These are phyloP conservation scores for Sipunculus nudus DNA, from an alignment of 2,888 invertebrate species.

Conservation along the genomic window DNA sequence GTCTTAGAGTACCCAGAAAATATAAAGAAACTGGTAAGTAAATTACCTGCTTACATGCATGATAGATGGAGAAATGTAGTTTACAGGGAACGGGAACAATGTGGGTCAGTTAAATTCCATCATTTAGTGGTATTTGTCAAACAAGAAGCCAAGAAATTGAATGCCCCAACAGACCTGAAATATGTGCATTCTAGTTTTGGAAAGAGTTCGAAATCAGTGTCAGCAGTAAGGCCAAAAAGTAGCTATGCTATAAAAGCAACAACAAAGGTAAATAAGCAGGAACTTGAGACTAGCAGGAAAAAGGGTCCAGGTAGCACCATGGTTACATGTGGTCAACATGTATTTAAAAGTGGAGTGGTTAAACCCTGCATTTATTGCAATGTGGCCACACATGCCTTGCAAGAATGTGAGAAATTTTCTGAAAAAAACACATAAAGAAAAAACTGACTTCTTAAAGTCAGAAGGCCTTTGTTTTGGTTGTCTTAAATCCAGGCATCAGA, in stretches of 20 bases:
- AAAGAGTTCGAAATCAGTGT: too few relatives aligned
- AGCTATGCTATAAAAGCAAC: too few relatives aligned
- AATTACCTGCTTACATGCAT: constrained; percentile 24
- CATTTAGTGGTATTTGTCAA: constrained; percentile 17
- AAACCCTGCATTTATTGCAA: constrained; percentile 17
- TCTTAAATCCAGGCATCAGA: neutral
- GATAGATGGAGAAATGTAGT: constrained; percentile 20
- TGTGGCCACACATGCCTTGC: neutral
- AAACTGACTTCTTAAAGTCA: neutral
- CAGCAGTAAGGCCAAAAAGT: too few relatives aligned
- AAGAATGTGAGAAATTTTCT: constrained; percentile 5
- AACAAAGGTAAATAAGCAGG: too few relatives aligned
- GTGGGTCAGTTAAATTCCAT: constrained; percentile 10
- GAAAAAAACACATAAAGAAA: neutral
- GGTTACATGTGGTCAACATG: too few relatives aligned
- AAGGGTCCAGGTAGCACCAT: too few relatives aligned
- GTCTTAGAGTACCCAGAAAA: constrained; percentile 22
- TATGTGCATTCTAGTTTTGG: too few relatives aligned
- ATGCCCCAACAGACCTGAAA: too few relatives aligned
- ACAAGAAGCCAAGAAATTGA: constrained; percentile 2
- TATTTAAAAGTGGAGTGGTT: too few relatives aligned
- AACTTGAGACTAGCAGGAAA: too few relatives aligned
- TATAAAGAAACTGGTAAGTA: constrained; percentile 15
- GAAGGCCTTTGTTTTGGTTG: constrained; percentile 5
- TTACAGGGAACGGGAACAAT: neutral